Evolutionary conservation across 1,140 invertebrate genomes (phyloP).

Genomic region (Popillia japonica): DNA sequence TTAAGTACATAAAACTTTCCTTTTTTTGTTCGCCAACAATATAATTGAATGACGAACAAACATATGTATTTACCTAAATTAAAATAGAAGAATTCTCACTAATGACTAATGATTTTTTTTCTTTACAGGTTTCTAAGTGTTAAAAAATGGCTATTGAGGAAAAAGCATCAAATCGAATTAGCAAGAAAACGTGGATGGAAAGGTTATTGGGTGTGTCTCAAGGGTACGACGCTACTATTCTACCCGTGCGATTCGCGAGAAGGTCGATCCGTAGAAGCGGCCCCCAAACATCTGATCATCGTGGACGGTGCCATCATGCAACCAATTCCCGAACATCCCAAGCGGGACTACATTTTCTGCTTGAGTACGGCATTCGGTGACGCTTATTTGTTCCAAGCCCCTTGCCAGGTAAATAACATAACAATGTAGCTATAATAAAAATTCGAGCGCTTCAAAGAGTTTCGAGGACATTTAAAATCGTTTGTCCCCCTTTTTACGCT

Average conservation of each 20-base stretch:
- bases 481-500: too few species aligned
- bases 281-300: conserved; percentile 94
- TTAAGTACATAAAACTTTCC: too few species aligned
- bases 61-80: too few species aligned
- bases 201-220: conserved; percentile 97
- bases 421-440: too few species aligned
- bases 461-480: too few species aligned
- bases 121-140: conserved; percentile 90
- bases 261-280: conserved; percentile 87
- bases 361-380: conserved; percentile 97
- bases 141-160: conserved; percentile 97
- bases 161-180: conserved; percentile 96
- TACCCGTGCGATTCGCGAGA: conserved; percentile 95
- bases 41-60: too few species aligned
- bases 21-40: too few species aligned
- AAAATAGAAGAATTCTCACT: neutral
- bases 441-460: too few species aligned
- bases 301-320: conserved; percentile 98
- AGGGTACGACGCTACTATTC: conserved; percentile 95
- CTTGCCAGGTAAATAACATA: conserved; percentile 67
- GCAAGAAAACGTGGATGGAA: conserved; percentile 96
- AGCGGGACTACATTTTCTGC: conserved; percentile 97
- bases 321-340: conserved; percentile 97
- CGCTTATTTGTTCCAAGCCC: conserved; percentile 96
- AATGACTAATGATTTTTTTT: conserved; percentile 38